Conservation (phyloP, 1,140 invertebrate genomes). For the Hetaerina americana region DNA sequence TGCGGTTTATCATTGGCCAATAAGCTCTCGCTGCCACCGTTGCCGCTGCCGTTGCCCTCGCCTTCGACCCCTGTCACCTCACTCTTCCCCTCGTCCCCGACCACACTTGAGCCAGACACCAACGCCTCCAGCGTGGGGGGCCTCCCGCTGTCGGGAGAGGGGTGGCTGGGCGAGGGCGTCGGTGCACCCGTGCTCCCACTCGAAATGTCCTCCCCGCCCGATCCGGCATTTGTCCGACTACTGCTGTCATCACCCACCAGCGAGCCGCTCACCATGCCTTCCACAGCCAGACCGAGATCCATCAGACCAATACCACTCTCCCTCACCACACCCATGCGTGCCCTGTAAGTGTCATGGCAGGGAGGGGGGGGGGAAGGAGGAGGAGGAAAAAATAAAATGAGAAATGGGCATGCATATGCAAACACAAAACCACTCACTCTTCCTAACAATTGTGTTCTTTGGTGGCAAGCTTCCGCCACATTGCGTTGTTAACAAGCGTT, state of each 20-base stretch:
- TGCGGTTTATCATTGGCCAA: neutral
- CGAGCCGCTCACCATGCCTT: neutral
- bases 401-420: too few species aligned
- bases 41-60: neutral
- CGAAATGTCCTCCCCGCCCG: neutral
- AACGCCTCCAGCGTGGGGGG: neutral
- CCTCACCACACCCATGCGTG: neutral
- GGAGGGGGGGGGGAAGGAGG: too few species aligned
- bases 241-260: neutral
- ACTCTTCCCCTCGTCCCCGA: neutral
- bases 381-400: too few species aligned
- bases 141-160: neutral
- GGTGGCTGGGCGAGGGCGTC: neutral
- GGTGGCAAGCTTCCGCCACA: too few species aligned
- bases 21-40: neutral
- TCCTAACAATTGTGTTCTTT: too few species aligned
- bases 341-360: neutral
- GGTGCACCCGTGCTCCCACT: neutral
- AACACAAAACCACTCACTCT: too few species aligned
- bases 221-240: neutral
- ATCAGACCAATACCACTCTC: neutral
- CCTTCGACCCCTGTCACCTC: neutral
- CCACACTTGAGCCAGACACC: neutral
- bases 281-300: neutral
- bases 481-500: too few species aligned